A percentile compares a stretch with the other conserved stretches of the same genome.
phyloP scores from a whole-genome alignment of 2,888 invertebrate genomes.

The Lucinisca nassula region DNA sequence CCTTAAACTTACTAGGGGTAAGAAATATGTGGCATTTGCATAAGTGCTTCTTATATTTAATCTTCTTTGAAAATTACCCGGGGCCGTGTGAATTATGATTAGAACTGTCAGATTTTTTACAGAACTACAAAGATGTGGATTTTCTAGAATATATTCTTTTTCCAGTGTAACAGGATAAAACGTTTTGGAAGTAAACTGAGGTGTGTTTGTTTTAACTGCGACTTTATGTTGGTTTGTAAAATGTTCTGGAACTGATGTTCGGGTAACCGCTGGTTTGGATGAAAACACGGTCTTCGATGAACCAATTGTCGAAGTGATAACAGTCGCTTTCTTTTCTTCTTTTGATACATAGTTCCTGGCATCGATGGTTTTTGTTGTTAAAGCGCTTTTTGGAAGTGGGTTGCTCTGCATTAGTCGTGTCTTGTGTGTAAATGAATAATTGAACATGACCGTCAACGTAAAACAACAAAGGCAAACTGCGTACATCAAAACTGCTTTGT shows the following conservation, averaged over 20 bases:
- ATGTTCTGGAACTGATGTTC: background rate
- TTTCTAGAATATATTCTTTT: slow-evolving; percentile 2
- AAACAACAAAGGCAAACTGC: background rate
- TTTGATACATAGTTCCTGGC: background rate
- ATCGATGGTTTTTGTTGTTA: background rate
- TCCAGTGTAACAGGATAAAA: background rate
- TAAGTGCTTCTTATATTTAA: slow-evolving; percentile 8
- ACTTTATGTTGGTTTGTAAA: background rate
- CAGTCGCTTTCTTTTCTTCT: background rate
- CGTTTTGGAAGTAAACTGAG: too few relatives aligned
- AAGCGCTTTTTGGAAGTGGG: background rate
- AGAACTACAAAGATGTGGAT: slow-evolving; percentile 49
- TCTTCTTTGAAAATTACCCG: slow-evolving; percentile 51
- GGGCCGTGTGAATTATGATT: slow-evolving; percentile 71
- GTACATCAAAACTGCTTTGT: background rate
- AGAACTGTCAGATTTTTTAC: slow-evolving; percentile 39
- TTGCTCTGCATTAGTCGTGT: background rate
- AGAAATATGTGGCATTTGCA: slow-evolving; percentile 40
- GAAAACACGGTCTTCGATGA: background rate
- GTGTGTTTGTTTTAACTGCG: background rate
- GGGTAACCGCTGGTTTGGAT: background rate
- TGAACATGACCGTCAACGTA: background rate
- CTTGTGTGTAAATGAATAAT: background rate
- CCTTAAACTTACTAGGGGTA: background rate
- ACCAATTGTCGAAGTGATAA: background rate